These are phyloP conservation scores for Parazoanthus darwini DNA, from an alignment of 92 coral and sea anemone species.

Conservation along the genomic window DNA sequence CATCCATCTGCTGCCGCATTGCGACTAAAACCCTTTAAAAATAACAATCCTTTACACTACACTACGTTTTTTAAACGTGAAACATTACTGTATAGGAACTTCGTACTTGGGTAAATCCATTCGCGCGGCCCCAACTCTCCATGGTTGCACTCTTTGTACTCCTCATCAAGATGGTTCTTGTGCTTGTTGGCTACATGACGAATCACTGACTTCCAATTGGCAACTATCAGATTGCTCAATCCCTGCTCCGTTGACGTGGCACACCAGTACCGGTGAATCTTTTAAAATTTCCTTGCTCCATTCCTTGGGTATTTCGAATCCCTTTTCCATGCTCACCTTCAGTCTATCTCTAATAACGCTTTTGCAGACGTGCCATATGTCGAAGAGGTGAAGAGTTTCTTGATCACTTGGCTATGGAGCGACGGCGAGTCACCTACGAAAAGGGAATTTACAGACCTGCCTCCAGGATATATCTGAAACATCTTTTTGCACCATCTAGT, in stretches of 20 bases:
- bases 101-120: neutral
- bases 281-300: neutral
- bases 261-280: neutral
- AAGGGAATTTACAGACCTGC: neutral
- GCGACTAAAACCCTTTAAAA: too few species aligned
- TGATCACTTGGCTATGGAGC: neutral
- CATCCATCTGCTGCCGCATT: too few species aligned
- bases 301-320: neutral
- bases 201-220: neutral
- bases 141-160: neutral
- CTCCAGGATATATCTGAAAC: neutral
- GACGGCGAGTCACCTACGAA: neutral
- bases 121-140: neutral
- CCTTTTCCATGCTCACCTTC: slow-evolving; percentile 11
- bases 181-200: neutral
- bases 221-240: neutral
- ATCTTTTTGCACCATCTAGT: neutral
- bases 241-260: neutral
- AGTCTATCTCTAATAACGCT: neutral
- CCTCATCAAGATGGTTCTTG: neutral
- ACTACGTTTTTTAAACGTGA: too few species aligned
- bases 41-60: too few species aligned
- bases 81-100: too few species aligned
- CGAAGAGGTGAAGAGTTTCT: neutral
- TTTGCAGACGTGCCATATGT: slow-evolving; percentile 2